These are phyloP conservation scores for Desmophyllum pertusum DNA, from an alignment of 92 coral and sea anemone species.

Conservation along the genomic window DNA sequence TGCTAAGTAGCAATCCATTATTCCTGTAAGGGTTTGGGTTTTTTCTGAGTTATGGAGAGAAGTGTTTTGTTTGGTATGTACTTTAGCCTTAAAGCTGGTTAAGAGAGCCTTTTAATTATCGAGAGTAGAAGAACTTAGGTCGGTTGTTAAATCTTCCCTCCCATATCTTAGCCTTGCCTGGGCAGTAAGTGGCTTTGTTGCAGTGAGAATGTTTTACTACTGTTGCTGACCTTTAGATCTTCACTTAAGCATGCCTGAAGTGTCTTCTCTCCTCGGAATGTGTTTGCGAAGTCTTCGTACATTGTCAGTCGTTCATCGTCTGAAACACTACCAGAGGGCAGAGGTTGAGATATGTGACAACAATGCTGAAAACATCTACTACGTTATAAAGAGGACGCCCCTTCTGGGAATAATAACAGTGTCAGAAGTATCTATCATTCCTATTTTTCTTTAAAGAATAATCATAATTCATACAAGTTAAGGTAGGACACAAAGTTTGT, in stretches of 20 bases:
- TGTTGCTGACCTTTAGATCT: conserved; percentile 81
- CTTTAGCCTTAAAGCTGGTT: no score
- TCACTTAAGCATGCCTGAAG: conserved; percentile 80
- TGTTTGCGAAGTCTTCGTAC: conserved; percentile 93
- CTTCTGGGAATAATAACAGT: background rate
- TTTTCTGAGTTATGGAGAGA: no score
- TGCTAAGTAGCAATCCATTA: no score
- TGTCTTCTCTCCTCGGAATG: conserved; percentile 85
- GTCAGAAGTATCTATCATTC: no score
- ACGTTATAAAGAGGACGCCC: background rate
- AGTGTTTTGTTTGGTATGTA: no score
- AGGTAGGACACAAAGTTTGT: background rate
- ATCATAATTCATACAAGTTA: background rate
- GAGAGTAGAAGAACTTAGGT: no score
- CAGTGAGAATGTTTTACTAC: background rate
- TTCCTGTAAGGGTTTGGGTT: no score
- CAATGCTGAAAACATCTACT: background rate
- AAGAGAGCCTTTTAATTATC: no score
- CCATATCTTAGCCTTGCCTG: no score
- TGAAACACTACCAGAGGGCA: conserved; percentile 51
- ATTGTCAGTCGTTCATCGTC: conserved; percentile 96
- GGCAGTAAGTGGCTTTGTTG: no score
- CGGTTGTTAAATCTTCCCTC: no score
- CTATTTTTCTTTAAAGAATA: no score
- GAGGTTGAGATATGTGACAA: background rate